phyloP scores from a whole-genome alignment of 1,140 invertebrate species.

The Apis dorsata region DNA sequence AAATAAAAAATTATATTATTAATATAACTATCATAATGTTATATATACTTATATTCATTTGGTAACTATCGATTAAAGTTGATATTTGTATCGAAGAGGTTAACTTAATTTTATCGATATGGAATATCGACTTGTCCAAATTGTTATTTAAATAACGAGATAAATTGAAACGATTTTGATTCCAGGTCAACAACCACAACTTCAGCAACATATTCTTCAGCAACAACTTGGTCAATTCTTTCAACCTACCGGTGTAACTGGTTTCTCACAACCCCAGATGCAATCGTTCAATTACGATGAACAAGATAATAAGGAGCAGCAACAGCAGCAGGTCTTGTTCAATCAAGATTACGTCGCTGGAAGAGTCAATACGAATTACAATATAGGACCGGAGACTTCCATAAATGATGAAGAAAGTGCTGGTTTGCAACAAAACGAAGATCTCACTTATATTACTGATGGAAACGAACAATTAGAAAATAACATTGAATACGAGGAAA shows the following conservation, averaged over 20 bases:
- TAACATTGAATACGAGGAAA: conserved; percentile 72
- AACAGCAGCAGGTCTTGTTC: conserved; percentile 64
- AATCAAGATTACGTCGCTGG: conserved; percentile 69
- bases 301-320: conserved; percentile 71
- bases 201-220: conserved; percentile 78
- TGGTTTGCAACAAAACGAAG: conserved; percentile 45
- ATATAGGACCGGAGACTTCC: conserved; percentile 64
- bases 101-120: neutral
- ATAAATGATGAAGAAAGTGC: conserved; percentile 39
- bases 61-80: too few species aligned
- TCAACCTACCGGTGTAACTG: conserved; percentile 61
- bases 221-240: conserved; percentile 73
- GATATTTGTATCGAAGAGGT: too few species aligned
- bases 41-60: too few species aligned
- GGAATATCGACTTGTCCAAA: neutral
- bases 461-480: conserved; percentile 69
- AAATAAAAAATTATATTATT: too few species aligned
- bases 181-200: conserved; percentile 74
- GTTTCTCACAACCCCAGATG: conserved; percentile 78
- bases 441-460: conserved; percentile 49
- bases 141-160: neutral
- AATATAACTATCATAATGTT: too few species aligned
- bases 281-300: conserved; percentile 82
- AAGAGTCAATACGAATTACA: conserved; percentile 72
- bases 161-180: conserved; percentile 7